Evolutionary conservation across 1,140 invertebrate species (phyloP).

Genomic region (Pachypsylla venusta): DNA sequence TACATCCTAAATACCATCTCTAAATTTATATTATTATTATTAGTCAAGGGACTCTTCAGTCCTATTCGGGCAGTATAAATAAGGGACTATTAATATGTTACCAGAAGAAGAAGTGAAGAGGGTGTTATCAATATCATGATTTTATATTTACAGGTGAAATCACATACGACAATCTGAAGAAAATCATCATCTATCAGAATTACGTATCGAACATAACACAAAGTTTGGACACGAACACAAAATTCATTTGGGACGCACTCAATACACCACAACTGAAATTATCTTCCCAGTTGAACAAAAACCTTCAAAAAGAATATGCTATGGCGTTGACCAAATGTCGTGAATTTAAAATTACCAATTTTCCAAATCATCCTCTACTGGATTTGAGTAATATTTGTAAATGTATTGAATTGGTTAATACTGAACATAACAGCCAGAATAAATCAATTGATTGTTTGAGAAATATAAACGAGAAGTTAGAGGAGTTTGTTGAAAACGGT

Average conservation of each 20-base stretch:
- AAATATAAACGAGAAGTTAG: no score
- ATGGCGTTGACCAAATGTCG: slow-evolving; percentile 36
- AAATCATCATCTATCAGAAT: not conserved
- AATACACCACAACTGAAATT: not conserved
- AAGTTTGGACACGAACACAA: not conserved
- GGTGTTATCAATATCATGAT: no score
- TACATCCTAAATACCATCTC: no score
- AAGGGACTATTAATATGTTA: no score
- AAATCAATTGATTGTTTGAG: no score
- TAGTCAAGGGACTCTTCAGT: no score
- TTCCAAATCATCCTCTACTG: slow-evolving; percentile 40
- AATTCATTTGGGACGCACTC: slow-evolving; percentile 1
- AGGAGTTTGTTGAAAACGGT: no score
- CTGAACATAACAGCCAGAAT: not conserved
- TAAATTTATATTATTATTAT: no score
- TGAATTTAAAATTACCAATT: slow-evolving; percentile 37
- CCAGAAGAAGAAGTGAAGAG: no score
- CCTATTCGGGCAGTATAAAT: no score
- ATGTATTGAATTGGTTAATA: slow-evolving; percentile 49
- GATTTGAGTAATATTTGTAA: slow-evolving; percentile 54
- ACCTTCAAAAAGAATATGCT: slow-evolving; percentile 40
- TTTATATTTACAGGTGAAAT: not conserved
- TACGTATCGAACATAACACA: not conserved
- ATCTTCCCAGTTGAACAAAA: slow-evolving; percentile 31
- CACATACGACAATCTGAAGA: not conserved